phyloP scores from a whole-genome alignment of 1,140 invertebrate genomes.

The Dendrolimus punctatus region DNA sequence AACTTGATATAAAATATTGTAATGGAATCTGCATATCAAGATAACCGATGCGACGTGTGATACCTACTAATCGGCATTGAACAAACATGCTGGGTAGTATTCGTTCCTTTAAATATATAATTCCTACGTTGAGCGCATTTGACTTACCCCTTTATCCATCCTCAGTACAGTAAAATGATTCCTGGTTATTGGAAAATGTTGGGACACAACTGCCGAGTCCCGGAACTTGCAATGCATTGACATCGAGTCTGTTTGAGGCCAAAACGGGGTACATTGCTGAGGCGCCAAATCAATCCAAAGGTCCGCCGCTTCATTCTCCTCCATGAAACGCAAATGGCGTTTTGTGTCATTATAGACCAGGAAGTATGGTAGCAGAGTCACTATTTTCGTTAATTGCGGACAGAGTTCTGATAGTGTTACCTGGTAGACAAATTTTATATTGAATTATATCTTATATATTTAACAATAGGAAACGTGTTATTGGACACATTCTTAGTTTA shows the following conservation, averaged over 20 bases:
- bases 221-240: constrained; percentile 85
- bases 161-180: constrained; percentile 82
- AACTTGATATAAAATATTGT: too few relatives aligned
- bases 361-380: constrained; percentile 89
- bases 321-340: constrained; percentile 84
- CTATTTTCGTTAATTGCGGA: constrained; percentile 85
- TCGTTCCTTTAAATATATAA: not conserved
- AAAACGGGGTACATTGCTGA: constrained; percentile 81
- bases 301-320: constrained; percentile 87
- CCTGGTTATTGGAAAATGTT: constrained; percentile 82
- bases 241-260: constrained; percentile 87
- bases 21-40: too few relatives aligned
- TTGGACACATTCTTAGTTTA: too few relatives aligned
- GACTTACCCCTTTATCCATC: constrained; percentile 87
- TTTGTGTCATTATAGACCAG: constrained; percentile 84
- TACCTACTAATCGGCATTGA: too few relatives aligned
- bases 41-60: too few relatives aligned
- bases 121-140: not conserved
- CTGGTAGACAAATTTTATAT: constrained; percentile 26
- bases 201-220: constrained; percentile 83
- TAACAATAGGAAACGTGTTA: too few relatives aligned
- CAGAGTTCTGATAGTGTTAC: constrained; percentile 77
- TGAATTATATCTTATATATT: too few relatives aligned
- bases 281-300: constrained; percentile 85
- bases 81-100: not conserved